phyloP scores from a whole-genome alignment of 2,797 vertebrate species.

The Sebastes melanostomus region DNA sequence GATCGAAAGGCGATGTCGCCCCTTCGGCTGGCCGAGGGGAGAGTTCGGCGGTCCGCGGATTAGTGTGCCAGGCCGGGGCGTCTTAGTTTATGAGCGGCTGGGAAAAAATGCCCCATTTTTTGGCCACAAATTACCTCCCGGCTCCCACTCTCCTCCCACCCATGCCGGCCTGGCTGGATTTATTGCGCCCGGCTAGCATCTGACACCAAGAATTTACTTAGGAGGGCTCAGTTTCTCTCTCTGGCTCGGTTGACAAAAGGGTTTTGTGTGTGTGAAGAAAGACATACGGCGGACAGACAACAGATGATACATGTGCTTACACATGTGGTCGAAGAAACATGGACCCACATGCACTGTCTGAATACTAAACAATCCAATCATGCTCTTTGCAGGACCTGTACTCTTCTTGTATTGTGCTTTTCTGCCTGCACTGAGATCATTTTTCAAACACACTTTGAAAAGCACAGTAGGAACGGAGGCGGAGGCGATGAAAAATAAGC shows the following conservation, averaged over 20 bases:
- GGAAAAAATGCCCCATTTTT: slow-evolving; percentile 68
- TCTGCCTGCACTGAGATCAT: not conserved
- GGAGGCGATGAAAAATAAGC: not conserved
- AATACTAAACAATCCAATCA: not conserved
- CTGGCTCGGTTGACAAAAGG: slow-evolving; percentile 8
- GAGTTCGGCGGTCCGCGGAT: slow-evolving; percentile 62
- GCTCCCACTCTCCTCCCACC: slow-evolving; percentile 42
- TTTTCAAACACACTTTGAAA: slow-evolving; percentile 20
- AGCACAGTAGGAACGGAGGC: not conserved
- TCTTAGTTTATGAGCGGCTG: slow-evolving; percentile 71
- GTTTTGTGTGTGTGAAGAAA: slow-evolving; percentile 4
- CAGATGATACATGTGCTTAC: not conserved
- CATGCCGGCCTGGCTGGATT: slow-evolving; percentile 65
- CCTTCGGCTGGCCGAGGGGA: slow-evolving; percentile 47
- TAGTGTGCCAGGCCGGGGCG: slow-evolving; percentile 66
- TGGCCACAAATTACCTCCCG: slow-evolving; percentile 72
- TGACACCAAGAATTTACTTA: slow-evolving; percentile 74
- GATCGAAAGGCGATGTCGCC: slow-evolving; percentile 77
- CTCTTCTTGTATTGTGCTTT: not conserved
- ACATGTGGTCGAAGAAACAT: not conserved
- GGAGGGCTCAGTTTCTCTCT: slow-evolving; percentile 52
- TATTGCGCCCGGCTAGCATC: slow-evolving; percentile 66
- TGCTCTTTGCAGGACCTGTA: not conserved
- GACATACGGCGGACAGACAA: not conserved
- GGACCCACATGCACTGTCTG: not conserved